Conservation (phyloP, 2,888 invertebrate genomes). For the Strigamia transsilvanica region DNA sequence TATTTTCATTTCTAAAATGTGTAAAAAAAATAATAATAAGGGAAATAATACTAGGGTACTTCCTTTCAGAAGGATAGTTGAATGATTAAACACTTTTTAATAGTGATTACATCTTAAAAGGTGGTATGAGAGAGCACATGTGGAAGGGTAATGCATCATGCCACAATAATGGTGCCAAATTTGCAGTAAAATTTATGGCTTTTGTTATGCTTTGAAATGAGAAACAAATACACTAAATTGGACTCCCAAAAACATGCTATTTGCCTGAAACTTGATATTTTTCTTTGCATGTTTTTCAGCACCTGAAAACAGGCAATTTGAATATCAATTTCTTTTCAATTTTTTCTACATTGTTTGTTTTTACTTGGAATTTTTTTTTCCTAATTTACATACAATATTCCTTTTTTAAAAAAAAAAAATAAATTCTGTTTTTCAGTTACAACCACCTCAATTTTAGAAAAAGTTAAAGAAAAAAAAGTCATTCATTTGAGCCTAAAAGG, state of each 20-base stretch:
- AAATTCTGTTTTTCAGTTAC: no score
- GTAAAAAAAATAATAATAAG: no score
- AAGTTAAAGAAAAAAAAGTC: no score
- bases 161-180: neutral
- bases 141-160: neutral
- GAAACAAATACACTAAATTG: neutral
- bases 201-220: neutral
- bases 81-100: no score
- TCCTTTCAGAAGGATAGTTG: no score
- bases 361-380: neutral
- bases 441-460: no score
- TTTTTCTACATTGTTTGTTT: neutral
- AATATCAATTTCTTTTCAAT: neutral
- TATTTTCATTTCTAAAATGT: no score
- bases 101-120: no score
- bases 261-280: neutral
- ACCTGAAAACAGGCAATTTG: neutral
- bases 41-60: no score
- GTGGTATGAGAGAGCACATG: neutral
- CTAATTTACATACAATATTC: no score
- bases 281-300: neutral
- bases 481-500: no score
- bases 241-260: neutral
- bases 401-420: no score
- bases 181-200: constrained; percentile 2